Conservation (phyloP, 2,113 vertebrate genomes). For the Xenotilapia leptura region DNA sequence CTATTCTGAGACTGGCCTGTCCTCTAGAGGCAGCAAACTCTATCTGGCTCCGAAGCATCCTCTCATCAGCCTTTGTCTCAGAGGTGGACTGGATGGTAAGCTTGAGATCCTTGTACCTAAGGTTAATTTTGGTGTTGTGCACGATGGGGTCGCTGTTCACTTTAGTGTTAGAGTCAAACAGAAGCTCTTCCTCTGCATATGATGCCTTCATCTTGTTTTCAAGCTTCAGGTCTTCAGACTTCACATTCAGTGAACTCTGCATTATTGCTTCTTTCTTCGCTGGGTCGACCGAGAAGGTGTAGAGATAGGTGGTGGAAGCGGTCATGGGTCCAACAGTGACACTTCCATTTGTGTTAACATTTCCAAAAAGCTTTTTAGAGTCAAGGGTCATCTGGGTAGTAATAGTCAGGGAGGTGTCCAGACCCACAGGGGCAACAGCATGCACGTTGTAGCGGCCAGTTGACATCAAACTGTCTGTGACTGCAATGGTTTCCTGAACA, state of each 20-base stretch:
- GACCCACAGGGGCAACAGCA: constrained; percentile 64
- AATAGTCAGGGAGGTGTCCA: constrained; percentile 69
- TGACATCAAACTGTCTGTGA: constrained; percentile 46
- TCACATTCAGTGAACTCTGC: constrained; percentile 75
- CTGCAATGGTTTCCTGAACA: constrained; percentile 53
- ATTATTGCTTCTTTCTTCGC: constrained; percentile 58
- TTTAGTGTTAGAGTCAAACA: constrained; percentile 75
- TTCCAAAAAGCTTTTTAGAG: constrained; percentile 58
- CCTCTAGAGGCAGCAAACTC: constrained; percentile 72
- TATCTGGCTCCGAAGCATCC: constrained; percentile 69
- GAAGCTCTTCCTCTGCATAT: constrained; percentile 58
- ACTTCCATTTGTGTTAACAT: constrained; percentile 70
- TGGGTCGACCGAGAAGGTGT: constrained; percentile 67
- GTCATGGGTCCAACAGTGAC: constrained; percentile 65
- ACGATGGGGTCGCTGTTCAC: constrained; percentile 71
- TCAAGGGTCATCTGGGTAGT: constrained; percentile 60
- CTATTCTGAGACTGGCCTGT: constrained; percentile 71
- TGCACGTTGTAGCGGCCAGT: constrained; percentile 67
- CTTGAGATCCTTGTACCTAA: constrained; percentile 74
- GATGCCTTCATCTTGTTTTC: constrained; percentile 73
- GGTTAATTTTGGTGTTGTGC: constrained; percentile 76
- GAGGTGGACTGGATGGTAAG: constrained; percentile 77
- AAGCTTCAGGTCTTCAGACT: constrained; percentile 74
- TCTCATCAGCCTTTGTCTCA: constrained; percentile 67
- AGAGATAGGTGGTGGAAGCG: constrained; percentile 63